Conservation (phyloP, 1,140 invertebrate species). For the Notospermus geniculatus region DNA sequence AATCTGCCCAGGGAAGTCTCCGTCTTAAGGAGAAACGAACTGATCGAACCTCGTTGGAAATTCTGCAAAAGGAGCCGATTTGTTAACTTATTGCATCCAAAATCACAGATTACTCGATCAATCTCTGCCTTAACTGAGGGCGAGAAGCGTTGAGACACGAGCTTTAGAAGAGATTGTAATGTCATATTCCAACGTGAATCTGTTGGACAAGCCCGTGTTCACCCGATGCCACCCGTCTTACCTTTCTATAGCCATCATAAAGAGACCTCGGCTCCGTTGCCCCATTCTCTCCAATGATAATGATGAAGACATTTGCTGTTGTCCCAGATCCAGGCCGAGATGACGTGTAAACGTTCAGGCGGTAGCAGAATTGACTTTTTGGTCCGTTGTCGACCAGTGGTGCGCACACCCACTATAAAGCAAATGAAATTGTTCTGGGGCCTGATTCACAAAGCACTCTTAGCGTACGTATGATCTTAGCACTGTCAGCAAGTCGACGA, state of each 20-base stretch:
- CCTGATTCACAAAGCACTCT: too few species aligned
- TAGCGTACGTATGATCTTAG: too few species aligned
- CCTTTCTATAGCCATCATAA: slow-evolving; percentile 20
- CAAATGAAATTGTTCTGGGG: too few species aligned
- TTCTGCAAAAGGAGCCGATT: slow-evolving; percentile 10
- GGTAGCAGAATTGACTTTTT: slow-evolving; percentile 19
- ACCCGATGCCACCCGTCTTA: not conserved
- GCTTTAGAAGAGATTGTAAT: too few species aligned
- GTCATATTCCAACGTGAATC: too few species aligned
- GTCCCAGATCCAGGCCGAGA: slow-evolving; percentile 2
- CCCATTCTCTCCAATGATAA: slow-evolving; percentile 12
- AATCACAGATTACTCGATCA: not conserved
- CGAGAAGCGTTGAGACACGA: too few species aligned
- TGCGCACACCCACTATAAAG: slow-evolving; percentile 13
- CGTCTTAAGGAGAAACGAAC: slow-evolving; percentile 11
- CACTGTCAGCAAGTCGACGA: too few species aligned
- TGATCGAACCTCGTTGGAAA: slow-evolving; percentile 10
- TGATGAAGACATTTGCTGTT: slow-evolving; percentile 16
- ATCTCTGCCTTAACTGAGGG: too few species aligned
- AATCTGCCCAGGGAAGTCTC: slow-evolving; percentile 16
- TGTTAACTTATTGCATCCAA: not conserved
- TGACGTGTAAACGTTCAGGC: slow-evolving; percentile 20
- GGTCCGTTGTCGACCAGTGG: slow-evolving; percentile 20
- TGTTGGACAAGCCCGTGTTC: too few species aligned
- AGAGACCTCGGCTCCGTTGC: slow-evolving; percentile 9